phyloP scores from a whole-genome alignment of 2,888 invertebrate genomes.

The Drosophila borealis region DNA sequence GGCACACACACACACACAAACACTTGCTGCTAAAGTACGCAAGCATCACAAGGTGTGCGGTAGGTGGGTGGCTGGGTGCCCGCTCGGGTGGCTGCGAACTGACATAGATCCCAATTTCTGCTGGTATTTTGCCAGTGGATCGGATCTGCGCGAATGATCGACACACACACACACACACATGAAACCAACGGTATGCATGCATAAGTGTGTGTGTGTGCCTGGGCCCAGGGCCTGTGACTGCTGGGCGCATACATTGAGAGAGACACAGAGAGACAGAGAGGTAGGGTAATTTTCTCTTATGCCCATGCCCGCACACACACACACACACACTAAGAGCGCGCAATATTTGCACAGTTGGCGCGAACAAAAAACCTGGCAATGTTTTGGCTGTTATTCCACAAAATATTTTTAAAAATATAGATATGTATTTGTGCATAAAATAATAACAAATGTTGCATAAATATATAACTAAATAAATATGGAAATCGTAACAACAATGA shows the following conservation, averaged over 20 bases:
- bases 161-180: conserved; percentile 7
- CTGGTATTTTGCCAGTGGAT: conserved; percentile 56
- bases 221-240: conserved; percentile 32
- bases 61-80: conserved; percentile 33
- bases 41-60: conserved; percentile 53
- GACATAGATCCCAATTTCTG: conserved; percentile 38
- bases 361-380: conserved; percentile 46
- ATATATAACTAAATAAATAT: conserved; percentile 42
- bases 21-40: conserved; percentile 39
- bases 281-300: conserved; percentile 6
- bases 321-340: conserved; percentile 11
- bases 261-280: not conserved
- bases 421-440: conserved; percentile 14
- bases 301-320: conserved; percentile 10
- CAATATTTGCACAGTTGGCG: conserved; percentile 74
- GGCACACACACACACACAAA: conserved; percentile 39
- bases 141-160: conserved; percentile 29
- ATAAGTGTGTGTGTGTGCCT: conserved; percentile 3
- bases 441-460: conserved; percentile 66
- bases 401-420: conserved; percentile 24
- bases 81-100: conserved; percentile 17
- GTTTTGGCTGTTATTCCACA: conserved; percentile 38
- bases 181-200: no score
- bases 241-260: not conserved
- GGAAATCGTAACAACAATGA: conserved; percentile 63